Evolutionary conservation across 2,888 invertebrate genomes (phyloP).

Genomic region (Cantharis flavilabris): DNA sequence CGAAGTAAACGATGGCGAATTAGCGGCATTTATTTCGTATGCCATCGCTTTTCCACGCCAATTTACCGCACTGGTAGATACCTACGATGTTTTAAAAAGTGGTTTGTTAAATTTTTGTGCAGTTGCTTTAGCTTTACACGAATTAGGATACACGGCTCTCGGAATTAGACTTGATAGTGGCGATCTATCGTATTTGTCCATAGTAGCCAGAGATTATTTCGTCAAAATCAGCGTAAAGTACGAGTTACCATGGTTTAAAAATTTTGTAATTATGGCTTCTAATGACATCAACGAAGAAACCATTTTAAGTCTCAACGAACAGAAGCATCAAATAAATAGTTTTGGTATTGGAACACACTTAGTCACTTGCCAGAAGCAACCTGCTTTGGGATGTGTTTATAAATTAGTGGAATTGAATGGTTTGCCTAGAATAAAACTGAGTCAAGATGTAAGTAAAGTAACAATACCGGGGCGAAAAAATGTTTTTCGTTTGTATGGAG

Average conservation of each 20-base stretch:
- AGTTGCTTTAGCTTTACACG: constrained; percentile 89
- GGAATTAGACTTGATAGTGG: constrained; percentile 97
- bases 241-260: constrained; percentile 83
- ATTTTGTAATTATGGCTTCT: constrained; percentile 90
- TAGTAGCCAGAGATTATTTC: constrained; percentile 82
- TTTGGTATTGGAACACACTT: constrained; percentile 98
- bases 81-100: constrained; percentile 93
- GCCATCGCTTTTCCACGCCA: constrained; percentile 93
- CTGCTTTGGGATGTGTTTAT: constrained; percentile 96
- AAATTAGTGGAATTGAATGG: constrained; percentile 94
- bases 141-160: constrained; percentile 85
- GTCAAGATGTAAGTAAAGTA: constrained; percentile 96
- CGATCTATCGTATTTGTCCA: constrained; percentile 94
- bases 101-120: constrained; percentile 96
- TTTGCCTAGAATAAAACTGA: constrained; percentile 90
- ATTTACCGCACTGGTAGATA: constrained; percentile 95
- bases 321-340: constrained; percentile 92
- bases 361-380: constrained; percentile 97
- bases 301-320: constrained; percentile 93
- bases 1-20: constrained; percentile 91
- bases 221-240: constrained; percentile 75
- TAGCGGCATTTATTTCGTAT: constrained; percentile 91
- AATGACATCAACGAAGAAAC: constrained; percentile 99
- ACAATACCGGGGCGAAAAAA: constrained; percentile 95
- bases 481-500: constrained; percentile 73